phyloP scores from a whole-genome alignment of 2,888 invertebrate species.

The Drosophila pseudotakahashii region DNA sequence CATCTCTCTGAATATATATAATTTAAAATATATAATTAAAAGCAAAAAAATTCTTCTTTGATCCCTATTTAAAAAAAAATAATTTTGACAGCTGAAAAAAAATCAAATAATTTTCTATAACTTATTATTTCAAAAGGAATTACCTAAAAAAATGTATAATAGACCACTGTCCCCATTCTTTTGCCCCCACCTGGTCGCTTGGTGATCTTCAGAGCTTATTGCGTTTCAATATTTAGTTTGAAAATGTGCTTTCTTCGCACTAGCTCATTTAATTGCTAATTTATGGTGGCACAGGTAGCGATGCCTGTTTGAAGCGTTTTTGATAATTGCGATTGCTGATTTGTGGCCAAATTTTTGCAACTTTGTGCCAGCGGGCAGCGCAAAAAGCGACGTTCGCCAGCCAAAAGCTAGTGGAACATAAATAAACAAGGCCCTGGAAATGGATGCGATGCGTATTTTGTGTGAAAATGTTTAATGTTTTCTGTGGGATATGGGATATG shows the following conservation, averaged over 20 bases:
- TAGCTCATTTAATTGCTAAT: slow-evolving; percentile 78
- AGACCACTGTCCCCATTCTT: slow-evolving; percentile 31
- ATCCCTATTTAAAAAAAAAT: too few species aligned
- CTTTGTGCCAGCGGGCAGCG: slow-evolving; percentile 54
- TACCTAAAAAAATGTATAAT: neutral
- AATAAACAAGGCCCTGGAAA: slow-evolving; percentile 58
- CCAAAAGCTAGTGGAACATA: slow-evolving; percentile 32
- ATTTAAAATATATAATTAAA: too few species aligned
- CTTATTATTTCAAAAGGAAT: neutral
- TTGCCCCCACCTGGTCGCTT: slow-evolving; percentile 19
- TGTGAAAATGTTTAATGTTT: slow-evolving; percentile 10
- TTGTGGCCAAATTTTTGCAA: slow-evolving; percentile 72
- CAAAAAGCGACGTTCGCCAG: neutral
- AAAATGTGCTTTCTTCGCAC: slow-evolving; percentile 68
- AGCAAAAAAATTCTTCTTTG: too few species aligned
- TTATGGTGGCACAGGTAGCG: slow-evolving; percentile 60
- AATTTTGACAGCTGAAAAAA: too few species aligned
- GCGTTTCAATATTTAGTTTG: slow-evolving; percentile 75
- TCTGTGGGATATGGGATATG: slow-evolving; percentile 4
- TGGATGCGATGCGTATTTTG: slow-evolving; percentile 22
- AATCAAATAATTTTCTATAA: too few species aligned
- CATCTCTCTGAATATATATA: too few species aligned
- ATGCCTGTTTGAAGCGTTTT: slow-evolving; percentile 49
- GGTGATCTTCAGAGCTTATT: slow-evolving; percentile 60
- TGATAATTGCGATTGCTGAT: slow-evolving; percentile 70